These are phyloP conservation scores for Poecile atricapillus DNA, from an alignment of 2,113 vertebrate genomes.

Conservation along the genomic window DNA sequence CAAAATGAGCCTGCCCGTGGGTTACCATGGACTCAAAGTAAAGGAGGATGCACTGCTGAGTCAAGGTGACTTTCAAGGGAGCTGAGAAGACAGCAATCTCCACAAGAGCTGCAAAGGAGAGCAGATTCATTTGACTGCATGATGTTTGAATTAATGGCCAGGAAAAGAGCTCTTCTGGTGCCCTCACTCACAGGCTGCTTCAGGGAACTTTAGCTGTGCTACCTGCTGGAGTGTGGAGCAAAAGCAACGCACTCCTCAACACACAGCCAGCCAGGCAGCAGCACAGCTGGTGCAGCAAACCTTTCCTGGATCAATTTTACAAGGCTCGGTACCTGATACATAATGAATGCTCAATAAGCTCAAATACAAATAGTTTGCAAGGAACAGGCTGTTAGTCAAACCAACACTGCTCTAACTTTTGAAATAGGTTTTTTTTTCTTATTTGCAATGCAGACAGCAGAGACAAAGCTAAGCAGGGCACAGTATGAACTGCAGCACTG, in stretches of 20 bases:
- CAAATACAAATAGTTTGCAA: neutral
- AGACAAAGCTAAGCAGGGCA: neutral
- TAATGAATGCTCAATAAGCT: constrained; percentile 14
- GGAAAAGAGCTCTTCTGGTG: constrained; percentile 75
- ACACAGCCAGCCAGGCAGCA: neutral
- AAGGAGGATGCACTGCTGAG: constrained; percentile 70
- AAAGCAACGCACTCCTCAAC: neutral
- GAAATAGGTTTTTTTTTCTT: neutral
- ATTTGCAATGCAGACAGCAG: fast-evolving
- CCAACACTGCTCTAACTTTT: neutral
- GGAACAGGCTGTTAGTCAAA: neutral
- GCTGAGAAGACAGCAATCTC: constrained; percentile 74
- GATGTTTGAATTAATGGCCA: constrained; percentile 76
- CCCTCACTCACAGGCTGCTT: constrained; percentile 59
- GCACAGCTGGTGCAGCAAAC: neutral
- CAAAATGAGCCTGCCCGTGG: constrained; percentile 71
- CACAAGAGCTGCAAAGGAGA: constrained; percentile 66
- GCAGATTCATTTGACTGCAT: constrained; percentile 72
- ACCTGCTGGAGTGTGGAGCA: constrained; percentile 48
- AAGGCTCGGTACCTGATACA: neutral
- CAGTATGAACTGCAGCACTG: neutral
- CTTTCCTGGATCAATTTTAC: neutral
- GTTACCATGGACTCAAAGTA: constrained; percentile 76
- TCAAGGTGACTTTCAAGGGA: constrained; percentile 67
- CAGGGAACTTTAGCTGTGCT: constrained; percentile 48